A percentile compares a stretch with the other conserved stretches of the same genome.
phyloP scores from a whole-genome alignment of 2,888 invertebrate genomes.

The Ophion ellenae region DNA sequence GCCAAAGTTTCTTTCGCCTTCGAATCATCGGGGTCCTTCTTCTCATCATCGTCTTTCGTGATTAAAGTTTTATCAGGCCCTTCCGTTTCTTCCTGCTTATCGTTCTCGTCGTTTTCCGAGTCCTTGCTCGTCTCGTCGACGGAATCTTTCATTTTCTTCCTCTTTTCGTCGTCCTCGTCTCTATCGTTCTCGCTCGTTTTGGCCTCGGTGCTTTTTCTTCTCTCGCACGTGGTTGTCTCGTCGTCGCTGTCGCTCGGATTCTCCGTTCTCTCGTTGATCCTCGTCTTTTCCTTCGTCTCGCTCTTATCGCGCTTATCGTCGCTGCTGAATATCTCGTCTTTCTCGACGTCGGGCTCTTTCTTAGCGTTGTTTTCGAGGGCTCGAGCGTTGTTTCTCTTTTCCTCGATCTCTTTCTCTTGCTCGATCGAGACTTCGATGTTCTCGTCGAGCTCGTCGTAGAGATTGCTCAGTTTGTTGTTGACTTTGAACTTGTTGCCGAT shows the following conservation, averaged over 20 bases:
- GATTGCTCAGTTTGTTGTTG: constrained; percentile 78
- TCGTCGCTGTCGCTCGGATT: constrained; percentile 54
- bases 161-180: constrained; percentile 46
- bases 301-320: constrained; percentile 61
- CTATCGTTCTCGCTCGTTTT: constrained; percentile 58
- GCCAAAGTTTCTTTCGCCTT: constrained; percentile 72
- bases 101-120: constrained; percentile 80
- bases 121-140: constrained; percentile 68
- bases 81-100: constrained; percentile 67
- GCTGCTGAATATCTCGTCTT: constrained; percentile 56
- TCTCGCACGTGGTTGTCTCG: constrained; percentile 20
- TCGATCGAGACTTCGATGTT: constrained; percentile 73
- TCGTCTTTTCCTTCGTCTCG: constrained; percentile 57
- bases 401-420: constrained; percentile 70
- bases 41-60: constrained; percentile 84
- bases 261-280: constrained; percentile 58
- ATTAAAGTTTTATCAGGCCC: constrained; percentile 63
- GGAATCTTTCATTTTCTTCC: constrained; percentile 81
- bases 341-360: constrained; percentile 50
- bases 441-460: constrained; percentile 79
- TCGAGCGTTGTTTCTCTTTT: constrained; percentile 62
- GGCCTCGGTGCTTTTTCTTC: constrained; percentile 36
- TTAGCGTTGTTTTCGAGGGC: constrained; percentile 20
- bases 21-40: constrained; percentile 82
- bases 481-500: constrained; percentile 79